Conservation (phyloP, 2,113 vertebrate genomes). For the Callionymus lyra region DNA sequence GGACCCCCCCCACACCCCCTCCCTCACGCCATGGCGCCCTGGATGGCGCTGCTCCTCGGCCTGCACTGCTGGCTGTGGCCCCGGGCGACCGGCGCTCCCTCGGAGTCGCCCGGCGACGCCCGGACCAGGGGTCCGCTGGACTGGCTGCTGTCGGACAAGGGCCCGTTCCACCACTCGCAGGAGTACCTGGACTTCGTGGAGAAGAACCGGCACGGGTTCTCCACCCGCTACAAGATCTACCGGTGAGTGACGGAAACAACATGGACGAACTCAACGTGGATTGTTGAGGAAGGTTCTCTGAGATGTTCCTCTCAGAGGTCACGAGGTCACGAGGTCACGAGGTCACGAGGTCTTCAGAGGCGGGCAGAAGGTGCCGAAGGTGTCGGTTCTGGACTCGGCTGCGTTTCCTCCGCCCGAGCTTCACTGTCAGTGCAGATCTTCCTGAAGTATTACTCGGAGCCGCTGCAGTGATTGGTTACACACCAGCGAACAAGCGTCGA, state of each 20-base stretch:
- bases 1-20: conserved; percentile 32
- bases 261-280: not conserved
- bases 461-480: too few species aligned
- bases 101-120: conserved; percentile 65
- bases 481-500: too few species aligned
- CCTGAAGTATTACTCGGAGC: too few species aligned
- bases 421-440: too few species aligned
- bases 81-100: conserved; percentile 21
- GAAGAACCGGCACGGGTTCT: conserved; percentile 94
- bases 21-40: conserved; percentile 95
- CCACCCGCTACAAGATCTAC: conserved; percentile 98
- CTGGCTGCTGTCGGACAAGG: conserved; percentile 98
- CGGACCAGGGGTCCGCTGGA: conserved; percentile 89
- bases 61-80: conserved; percentile 88
- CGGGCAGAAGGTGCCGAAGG: too few species aligned
- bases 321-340: too few species aligned
- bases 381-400: too few species aligned
- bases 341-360: too few species aligned
- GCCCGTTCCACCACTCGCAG: conserved; percentile 94
- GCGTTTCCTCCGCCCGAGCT: too few species aligned
- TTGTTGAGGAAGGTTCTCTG: too few species aligned
- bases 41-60: conserved; percentile 90
- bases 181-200: conserved; percentile 98
- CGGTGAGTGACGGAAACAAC: conserved; percentile 68
- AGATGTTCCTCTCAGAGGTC: too few species aligned